Evolutionary conservation across 2,113 vertebrate genomes (phyloP), one percentile per base, ranked within the genome.

Genomic region (Parus major): DNA sequence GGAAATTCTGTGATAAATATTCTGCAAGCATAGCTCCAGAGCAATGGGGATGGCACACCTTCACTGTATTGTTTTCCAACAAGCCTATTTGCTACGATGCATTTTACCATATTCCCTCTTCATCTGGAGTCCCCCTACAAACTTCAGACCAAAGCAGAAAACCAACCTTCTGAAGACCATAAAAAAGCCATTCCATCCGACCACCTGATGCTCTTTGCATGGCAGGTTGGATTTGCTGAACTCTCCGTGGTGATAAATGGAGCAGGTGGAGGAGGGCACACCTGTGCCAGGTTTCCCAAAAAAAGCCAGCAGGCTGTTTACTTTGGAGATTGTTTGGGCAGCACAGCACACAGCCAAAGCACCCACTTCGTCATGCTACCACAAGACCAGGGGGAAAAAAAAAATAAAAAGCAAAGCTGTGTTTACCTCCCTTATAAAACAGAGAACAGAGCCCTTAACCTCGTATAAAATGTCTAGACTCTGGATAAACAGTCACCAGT

Each of bases 391-490:
- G 15, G 21, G 4, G 2, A 22, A 33, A 12, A 33, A 57, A n/a
- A 42, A 28, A n/a, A 29, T 29, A 17, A 46, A 15, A 22, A 52
- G 91, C 76, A 85, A 53, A 65, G 16, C 39, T 44, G 55, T 82
- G 47, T 80, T 95, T 93, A 64, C 41, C 50, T 88, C 56, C 76
- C 60, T 86, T 88, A 92, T 92, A 94, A 96, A 96, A 95, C 68
- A 77, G 71, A 75, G 76, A 94, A 93, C 24, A 75, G 69, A 91
- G 85, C 64, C 79, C 52, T 63, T 31, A 94, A 90, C 75, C 75
- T 90, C 72, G 0, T 83, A 96, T 95, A 96, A 96, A 97, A 97
- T 81, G 93, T 96, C 95, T 95, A 97, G 94, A 96, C 94, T 92
- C 82, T 92, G 90, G 79, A 96, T 93, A 96, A 96, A 96, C 88